phyloP scores from a whole-genome alignment of 1,140 invertebrate species.

The Amphibalanus amphitrite region DNA sequence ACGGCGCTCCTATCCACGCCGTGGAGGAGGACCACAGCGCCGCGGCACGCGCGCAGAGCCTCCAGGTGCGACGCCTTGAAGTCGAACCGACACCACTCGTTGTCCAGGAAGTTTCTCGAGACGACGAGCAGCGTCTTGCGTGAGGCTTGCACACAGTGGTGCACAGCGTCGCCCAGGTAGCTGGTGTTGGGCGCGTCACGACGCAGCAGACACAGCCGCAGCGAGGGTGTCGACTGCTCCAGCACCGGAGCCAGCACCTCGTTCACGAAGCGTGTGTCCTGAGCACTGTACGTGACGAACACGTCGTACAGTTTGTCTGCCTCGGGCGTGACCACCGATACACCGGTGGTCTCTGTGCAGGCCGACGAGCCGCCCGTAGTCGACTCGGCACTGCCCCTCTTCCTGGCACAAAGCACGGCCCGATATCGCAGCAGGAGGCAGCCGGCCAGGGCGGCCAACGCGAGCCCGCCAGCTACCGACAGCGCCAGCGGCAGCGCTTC shows the following conservation, averaged over 20 bases:
- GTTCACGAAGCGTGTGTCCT: conserved; percentile 75
- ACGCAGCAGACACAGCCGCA: conserved; percentile 26
- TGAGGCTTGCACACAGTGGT: conserved; percentile 31
- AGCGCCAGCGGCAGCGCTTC: not conserved
- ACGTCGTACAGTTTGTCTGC: conserved; percentile 53
- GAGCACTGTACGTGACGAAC: conserved; percentile 78
- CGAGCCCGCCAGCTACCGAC: not conserved
- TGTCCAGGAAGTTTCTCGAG: conserved; percentile 76
- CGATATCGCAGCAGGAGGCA: not conserved
- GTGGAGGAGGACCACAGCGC: not conserved
- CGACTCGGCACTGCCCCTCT: not conserved
- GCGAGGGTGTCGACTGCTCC: conserved; percentile 53
- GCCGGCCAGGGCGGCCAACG: not conserved
- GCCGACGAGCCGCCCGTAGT: not conserved
- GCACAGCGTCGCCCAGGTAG: conserved; percentile 50
- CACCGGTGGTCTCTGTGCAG: not conserved
- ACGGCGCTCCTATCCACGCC: not conserved
- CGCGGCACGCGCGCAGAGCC: conserved; percentile 10
- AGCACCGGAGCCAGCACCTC: conserved; percentile 64
- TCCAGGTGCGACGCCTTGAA: conserved; percentile 26
- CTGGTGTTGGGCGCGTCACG: conserved; percentile 37
- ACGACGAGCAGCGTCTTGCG: conserved; percentile 75
- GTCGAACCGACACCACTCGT: conserved; percentile 23
- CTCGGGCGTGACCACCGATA: not conserved
- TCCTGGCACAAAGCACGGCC: not conserved